Percentiles rank a stretch among this genome's conserved stretches.
Evolutionary conservation across 2,113 vertebrate genomes (phyloP).

Genomic region (Bubo blakistoni): DNA sequence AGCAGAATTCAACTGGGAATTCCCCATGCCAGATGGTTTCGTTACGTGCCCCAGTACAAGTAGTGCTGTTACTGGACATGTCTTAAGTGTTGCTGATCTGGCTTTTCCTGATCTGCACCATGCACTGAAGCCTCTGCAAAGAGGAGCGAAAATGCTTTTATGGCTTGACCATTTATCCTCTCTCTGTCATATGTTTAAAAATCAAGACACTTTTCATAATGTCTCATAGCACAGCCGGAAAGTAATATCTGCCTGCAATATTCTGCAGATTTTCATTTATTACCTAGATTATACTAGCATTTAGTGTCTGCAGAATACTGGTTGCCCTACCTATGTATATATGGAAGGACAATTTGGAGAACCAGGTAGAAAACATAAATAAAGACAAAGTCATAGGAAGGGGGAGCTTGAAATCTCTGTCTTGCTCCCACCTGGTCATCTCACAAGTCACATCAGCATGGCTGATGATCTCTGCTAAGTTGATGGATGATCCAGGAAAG

Average conservation of each 20-base stretch:
- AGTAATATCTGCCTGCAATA: background rate
- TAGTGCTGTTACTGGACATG: background rate
- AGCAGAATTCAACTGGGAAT: background rate
- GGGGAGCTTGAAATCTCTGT: background rate
- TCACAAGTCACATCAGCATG: background rate
- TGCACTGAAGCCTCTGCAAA: background rate
- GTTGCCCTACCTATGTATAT: background rate
- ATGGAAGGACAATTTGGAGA: background rate
- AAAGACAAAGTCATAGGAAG: background rate
- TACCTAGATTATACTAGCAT: background rate
- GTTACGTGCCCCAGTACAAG: background rate
- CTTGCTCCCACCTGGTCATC: background rate
- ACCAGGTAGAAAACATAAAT: background rate
- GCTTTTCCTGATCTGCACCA: background rate
- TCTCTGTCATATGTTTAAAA: background rate
- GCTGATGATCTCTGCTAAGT: background rate
- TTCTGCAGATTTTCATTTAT: background rate
- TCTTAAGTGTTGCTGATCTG: background rate
- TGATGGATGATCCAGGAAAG: background rate
- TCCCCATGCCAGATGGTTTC: background rate
- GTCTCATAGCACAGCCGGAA: background rate
- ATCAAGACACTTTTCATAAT: background rate
- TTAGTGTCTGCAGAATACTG: background rate
- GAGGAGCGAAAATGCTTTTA: background rate
- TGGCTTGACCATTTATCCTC: background rate